These are phyloP conservation scores for Drosophila borealis DNA, from an alignment of 2,888 invertebrate genomes.

Conservation along the genomic window DNA sequence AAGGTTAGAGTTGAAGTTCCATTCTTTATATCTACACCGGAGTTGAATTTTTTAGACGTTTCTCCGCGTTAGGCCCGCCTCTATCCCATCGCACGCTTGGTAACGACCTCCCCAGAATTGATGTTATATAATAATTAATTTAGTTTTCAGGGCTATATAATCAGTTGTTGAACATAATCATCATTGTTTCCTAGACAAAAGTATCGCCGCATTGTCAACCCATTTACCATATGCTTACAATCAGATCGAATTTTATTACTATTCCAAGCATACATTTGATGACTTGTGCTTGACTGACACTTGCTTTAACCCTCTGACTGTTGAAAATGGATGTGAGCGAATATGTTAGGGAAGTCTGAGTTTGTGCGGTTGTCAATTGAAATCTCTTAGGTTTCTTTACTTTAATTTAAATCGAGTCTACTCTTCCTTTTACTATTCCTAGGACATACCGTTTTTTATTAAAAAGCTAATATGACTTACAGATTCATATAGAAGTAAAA, in stretches of 20 bases:
- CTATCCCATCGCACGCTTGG: background rate
- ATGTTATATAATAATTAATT: constrained; percentile 51
- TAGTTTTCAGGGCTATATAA: constrained; percentile 37
- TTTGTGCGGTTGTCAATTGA: no score
- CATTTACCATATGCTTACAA: constrained; percentile 26
- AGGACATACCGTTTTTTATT: no score
- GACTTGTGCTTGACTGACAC: constrained; percentile 23
- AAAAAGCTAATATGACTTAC: no score
- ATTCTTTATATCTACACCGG: constrained; percentile 23
- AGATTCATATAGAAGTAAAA: no score
- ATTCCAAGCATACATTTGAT: constrained; percentile 24
- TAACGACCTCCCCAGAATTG: background rate
- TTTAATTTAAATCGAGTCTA: no score
- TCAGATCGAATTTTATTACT: constrained; percentile 32
- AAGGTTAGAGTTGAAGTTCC: constrained; percentile 66
- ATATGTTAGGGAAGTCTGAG: no score
- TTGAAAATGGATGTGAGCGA: background rate
- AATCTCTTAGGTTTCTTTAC: no score
- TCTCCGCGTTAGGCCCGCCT: background rate
- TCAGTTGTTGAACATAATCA: constrained; percentile 10
- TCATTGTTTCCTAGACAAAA: constrained; percentile 1
- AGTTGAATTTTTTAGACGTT: constrained; percentile 42
- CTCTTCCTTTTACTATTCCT: no score
- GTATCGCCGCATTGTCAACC: background rate
- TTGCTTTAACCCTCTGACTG: background rate